These are phyloP conservation scores for Beris morrisii DNA, from an alignment of 2,888 invertebrate genomes.

Conservation along the genomic window DNA sequence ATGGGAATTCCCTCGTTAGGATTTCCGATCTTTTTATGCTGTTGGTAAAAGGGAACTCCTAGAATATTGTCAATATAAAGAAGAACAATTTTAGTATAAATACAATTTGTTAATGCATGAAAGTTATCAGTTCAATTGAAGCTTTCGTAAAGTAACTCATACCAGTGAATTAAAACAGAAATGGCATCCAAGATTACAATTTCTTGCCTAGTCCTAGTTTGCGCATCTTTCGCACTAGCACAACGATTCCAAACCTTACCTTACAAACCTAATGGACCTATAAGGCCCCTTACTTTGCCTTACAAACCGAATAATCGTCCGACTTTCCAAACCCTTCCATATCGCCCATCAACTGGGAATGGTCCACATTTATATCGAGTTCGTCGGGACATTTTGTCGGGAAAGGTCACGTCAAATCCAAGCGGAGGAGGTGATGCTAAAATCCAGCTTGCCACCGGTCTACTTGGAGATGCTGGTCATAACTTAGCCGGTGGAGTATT, in stretches of 20 bases:
- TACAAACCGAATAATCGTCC: background rate
- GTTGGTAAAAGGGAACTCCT: background rate
- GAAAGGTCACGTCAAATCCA: conserved; percentile 43
- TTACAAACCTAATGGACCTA: conserved; percentile 6
- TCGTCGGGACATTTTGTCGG: conserved; percentile 7
- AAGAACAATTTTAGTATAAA: conserved; percentile 1
- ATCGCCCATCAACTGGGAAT: too few species aligned
- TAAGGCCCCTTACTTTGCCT: background rate
- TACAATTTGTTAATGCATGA: background rate
- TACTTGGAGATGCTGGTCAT: conserved; percentile 41
- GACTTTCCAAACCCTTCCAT: background rate
- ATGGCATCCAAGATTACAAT: conserved; percentile 4
- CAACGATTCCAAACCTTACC: conserved; percentile 1
- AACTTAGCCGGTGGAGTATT: conserved; percentile 46
- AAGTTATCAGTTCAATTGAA: background rate
- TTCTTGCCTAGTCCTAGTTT: background rate
- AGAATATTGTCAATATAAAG: background rate
- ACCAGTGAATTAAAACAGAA: background rate
- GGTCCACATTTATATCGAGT: background rate
- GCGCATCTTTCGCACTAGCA: background rate
- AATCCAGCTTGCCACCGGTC: conserved; percentile 32
- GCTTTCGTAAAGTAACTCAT: too few species aligned
- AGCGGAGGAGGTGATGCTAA: conserved; percentile 42
- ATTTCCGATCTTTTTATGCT: too few species aligned
- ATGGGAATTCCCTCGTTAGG: too few species aligned